Percentiles rank a stretch among this genome's conserved stretches.
phyloP scores from a whole-genome alignment of 2,888 invertebrate genomes.

The Stenodera caucasica region DNA sequence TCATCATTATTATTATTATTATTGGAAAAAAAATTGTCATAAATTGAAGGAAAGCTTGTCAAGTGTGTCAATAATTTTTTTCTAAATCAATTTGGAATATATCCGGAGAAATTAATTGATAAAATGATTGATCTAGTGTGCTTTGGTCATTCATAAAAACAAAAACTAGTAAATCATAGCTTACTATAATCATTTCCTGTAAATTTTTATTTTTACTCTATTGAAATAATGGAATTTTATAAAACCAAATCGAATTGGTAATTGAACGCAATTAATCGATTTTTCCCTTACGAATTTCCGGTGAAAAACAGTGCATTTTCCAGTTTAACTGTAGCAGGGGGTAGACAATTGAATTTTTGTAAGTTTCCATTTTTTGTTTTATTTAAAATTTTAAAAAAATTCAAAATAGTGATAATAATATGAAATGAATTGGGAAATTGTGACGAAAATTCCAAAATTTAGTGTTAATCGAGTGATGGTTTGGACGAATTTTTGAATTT shows the following conservation, averaged over 20 bases:
- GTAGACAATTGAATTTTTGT: neutral
- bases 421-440: no score
- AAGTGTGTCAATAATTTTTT: neutral
- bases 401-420: no score
- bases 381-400: no score
- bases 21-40: neutral
- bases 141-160: neutral
- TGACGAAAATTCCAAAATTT: no score
- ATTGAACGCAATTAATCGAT: neutral
- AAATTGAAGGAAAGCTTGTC: neutral
- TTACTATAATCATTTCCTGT: neutral
- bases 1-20: neutral
- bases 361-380: no score
- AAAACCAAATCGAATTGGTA: neutral
- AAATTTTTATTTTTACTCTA: neutral
- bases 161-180: neutral
- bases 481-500: no score
- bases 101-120: no score
- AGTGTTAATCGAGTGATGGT: no score
- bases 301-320: no score
- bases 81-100: no score
- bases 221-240: no score
- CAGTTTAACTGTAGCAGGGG: neutral
- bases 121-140: neutral
- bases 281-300: neutral